Evolutionary conservation across 2,797 vertebrate genomes (phyloP).

Genomic region (Gymnopithys bicolor): DNA sequence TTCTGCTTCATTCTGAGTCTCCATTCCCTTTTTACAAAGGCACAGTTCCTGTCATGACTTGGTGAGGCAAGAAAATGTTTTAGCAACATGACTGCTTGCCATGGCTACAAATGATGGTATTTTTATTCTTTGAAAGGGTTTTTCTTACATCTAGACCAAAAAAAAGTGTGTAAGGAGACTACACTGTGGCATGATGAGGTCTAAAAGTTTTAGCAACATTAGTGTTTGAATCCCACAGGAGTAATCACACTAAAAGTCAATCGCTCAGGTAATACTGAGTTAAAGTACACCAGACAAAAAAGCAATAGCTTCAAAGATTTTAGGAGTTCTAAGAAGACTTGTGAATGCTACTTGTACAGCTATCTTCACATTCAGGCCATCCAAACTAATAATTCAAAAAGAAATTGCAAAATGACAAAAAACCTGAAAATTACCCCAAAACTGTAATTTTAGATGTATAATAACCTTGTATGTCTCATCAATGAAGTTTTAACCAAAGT

Average conservation of each 20-base stretch:
- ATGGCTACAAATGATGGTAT: background rate
- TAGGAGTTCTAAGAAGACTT: background rate
- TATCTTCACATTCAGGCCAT: background rate
- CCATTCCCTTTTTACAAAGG: constrained; percentile 33
- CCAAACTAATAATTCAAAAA: background rate
- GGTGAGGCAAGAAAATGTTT: constrained; percentile 39
- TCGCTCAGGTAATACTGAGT: background rate
- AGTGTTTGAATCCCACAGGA: background rate
- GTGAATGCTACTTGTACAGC: background rate
- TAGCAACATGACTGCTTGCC: background rate
- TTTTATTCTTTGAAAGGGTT: constrained; percentile 33
- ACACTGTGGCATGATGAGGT: background rate
- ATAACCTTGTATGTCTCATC: background rate
- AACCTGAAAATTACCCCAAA: background rate
- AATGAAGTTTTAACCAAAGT: background rate
- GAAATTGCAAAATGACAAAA: background rate
- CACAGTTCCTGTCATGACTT: background rate
- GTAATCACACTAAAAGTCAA: background rate
- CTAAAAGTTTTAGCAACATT: background rate
- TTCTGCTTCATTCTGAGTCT: constrained; percentile 25
- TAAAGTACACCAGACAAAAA: background rate
- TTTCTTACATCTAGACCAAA: constrained; percentile 33
- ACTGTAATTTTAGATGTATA: background rate
- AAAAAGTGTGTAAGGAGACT: background rate
- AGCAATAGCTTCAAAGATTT: background rate